phyloP scores from a whole-genome alignment of 35 echinoderm and acorn worm species.

The Holothuria glaberrima region DNA sequence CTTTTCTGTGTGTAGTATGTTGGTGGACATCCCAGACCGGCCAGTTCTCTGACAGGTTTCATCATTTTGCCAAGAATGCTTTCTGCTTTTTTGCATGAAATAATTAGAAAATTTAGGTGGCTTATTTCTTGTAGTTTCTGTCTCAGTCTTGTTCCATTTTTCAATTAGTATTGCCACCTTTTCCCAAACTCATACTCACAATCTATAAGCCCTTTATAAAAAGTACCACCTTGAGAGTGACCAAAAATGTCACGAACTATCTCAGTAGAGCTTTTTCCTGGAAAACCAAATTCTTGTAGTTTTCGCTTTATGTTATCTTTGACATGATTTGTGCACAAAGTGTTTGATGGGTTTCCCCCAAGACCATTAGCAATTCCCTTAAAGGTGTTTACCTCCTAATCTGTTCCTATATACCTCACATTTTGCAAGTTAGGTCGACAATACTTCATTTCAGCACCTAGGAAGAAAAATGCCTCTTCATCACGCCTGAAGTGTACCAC shows the following conservation, averaged over 20 bases:
- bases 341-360: too few species aligned
- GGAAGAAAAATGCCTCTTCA: too few species aligned
- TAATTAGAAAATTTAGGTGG: conserved; percentile 19
- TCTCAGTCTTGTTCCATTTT: conserved; percentile 19
- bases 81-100: not conserved
- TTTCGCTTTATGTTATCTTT: too few species aligned
- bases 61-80: conserved; percentile 15
- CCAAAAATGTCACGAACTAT: conserved; percentile 35
- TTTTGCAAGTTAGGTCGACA: too few species aligned
- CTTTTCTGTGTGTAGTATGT: conserved; percentile 5
- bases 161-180: not conserved
- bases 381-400: too few species aligned
- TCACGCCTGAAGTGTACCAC: too few species aligned
- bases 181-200: conserved; percentile 2
- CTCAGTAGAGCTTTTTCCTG: too few species aligned
- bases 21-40: conserved; percentile 7
- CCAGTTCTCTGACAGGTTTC: conserved; percentile 8
- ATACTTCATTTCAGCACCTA: too few species aligned
- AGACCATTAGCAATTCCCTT: too few species aligned
- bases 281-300: too few species aligned
- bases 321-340: too few species aligned
- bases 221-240: not conserved
- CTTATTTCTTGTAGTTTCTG: not conserved
- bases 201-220: conserved; percentile 17
- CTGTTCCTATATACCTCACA: too few species aligned